Conservation (phyloP, 37 sponge, comb jelly and placozoan genomes). For the Hexactinellida sp. region DNA sequence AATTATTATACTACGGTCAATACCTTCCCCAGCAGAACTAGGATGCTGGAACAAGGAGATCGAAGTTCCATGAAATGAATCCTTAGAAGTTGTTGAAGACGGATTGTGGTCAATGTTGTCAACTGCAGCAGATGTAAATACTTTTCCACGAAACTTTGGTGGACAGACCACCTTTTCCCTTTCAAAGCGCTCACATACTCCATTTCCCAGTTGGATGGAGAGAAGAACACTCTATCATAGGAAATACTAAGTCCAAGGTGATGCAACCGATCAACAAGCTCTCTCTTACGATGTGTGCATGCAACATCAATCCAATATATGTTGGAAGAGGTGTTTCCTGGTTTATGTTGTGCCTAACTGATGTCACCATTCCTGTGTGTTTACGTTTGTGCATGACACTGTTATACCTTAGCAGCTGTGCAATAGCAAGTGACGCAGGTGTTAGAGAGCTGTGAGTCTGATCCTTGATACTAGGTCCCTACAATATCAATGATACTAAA, state of each 20-base stretch:
- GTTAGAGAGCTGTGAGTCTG: background rate
- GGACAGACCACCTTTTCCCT: conserved; percentile 20
- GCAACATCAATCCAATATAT: conserved; percentile 16
- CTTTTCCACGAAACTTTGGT: conserved; percentile 14
- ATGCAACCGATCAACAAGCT: conserved; percentile 21
- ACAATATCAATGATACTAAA: background rate
- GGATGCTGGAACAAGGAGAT: too few relatives aligned
- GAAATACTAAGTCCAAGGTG: conserved; percentile 25
- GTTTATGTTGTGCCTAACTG: background rate
- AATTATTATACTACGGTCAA: background rate
- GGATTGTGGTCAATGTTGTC: conserved; percentile 26
- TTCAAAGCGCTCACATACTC: conserved; percentile 4
- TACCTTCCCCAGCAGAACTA: conserved; percentile 5
- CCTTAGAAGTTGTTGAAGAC: conserved; percentile 19
- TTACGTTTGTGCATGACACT: background rate
- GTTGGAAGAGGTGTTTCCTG: conserved; percentile 29
- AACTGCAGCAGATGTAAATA: conserved; percentile 17
- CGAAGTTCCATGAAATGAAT: conserved; percentile 35
- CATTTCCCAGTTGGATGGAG: conserved; percentile 18
- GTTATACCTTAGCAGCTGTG: background rate
- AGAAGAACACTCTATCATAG: conserved; percentile 23
- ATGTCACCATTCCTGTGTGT: background rate
- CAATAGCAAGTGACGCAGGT: background rate
- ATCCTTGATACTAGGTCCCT: background rate
- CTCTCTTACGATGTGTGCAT: conserved; percentile 28